Evolutionary conservation across 2,797 vertebrate genomes (phyloP).

Genomic region (Columba guinea): DNA sequence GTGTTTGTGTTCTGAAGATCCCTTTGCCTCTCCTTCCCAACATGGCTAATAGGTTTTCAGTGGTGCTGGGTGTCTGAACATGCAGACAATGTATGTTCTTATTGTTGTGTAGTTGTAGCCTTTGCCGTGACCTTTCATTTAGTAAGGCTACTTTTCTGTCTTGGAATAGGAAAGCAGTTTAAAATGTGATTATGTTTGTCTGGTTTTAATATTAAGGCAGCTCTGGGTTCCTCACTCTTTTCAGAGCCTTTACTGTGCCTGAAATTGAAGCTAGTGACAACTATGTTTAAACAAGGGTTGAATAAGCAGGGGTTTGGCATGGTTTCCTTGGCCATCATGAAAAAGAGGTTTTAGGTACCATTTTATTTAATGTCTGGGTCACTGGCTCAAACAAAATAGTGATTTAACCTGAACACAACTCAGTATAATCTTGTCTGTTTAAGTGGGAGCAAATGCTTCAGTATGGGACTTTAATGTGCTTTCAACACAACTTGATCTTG

Average conservation of each 20-base stretch:
- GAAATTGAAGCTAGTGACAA: not conserved
- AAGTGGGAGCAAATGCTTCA: not conserved
- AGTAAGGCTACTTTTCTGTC: not conserved
- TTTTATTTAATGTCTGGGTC: conserved; percentile 3
- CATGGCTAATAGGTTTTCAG: not conserved
- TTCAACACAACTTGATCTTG: not conserved
- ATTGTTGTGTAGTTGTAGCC: not conserved
- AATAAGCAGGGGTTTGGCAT: not conserved
- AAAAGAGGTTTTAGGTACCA: not conserved
- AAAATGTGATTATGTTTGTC: not conserved
- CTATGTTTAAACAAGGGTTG: not conserved
- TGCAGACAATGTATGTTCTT: not conserved
- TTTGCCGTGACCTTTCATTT: not conserved
- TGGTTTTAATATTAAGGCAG: not conserved
- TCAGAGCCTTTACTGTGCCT: not conserved
- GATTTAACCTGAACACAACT: conserved; percentile 2
- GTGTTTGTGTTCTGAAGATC: not conserved
- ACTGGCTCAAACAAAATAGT: not conserved
- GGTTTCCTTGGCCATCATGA: not conserved
- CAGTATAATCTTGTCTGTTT: not conserved
- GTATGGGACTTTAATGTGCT: not conserved
- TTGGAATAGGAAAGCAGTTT: not conserved
- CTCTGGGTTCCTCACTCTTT: not conserved
- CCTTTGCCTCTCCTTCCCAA: not conserved
- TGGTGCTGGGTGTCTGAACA: not conserved